Evolutionary conservation across 2,797 vertebrate genomes (phyloP), one percentile per base, ranked within the genome.

Genomic region (Pipistrellus pygmaeus): DNA sequence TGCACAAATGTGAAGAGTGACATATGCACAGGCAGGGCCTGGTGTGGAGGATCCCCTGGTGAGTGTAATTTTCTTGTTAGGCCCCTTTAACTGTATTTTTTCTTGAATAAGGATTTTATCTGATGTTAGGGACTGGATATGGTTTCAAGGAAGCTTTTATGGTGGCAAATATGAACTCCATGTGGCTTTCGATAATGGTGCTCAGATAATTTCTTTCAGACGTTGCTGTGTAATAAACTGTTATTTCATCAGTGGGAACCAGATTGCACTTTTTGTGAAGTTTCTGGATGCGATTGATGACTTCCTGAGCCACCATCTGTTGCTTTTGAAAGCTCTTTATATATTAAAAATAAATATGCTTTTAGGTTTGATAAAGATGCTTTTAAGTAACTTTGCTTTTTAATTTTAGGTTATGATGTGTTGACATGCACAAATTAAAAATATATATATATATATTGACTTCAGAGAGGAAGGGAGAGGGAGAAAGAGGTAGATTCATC

Each of bases 211-310:
- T 98, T 82, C 98, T 99, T 95, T 98, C 97, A 76, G 99, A 99
- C 84, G 98, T 97, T 20, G 98, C 98, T 96, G 96, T 98, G 98
- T 99, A 99, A 98, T 99, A 99, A 95, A 99, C 99, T 0, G 97
- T 98, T 95, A 99, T 99, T 97, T 99, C 99, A 96, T 99, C 99
- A 0, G 99, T 99, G 3, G 99, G 99, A 95, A 99, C 99, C 97
- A 99, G 98, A 96, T 98, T 99, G 75, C 98, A 99, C 99, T 99
- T 99, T 98, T 99, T 99, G 87, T 99, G 99, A 93, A 99, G 99
- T 97, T 99, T 99, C 98, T 99, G 99, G 97, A 99, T 99, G 96
- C 99, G 99, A 98, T 99, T 99, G 97, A 99, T 99, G 97, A 99
- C 99, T 87, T 99, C 99, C 62, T 99, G 98, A 83, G 99, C 99